These are phyloP conservation scores for Onychorhynchus coronatus DNA, from an alignment of 2,113 vertebrate species.

Conservation along the genomic window DNA sequence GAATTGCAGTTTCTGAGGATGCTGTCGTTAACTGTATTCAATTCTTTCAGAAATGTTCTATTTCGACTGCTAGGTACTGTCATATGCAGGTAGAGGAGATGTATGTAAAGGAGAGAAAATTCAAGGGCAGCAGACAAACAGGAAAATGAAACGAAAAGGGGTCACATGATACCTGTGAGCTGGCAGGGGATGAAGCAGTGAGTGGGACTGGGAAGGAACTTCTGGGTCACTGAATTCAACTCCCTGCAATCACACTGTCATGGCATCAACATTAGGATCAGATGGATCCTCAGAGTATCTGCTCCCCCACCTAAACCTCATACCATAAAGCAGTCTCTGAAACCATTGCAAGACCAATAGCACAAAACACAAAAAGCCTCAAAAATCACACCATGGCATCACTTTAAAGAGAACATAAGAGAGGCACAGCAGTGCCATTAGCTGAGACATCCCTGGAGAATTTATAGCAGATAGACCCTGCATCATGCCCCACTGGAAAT, in stretches of 20 bases:
- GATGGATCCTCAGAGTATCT: neutral
- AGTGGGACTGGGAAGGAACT: neutral
- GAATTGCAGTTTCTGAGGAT: neutral
- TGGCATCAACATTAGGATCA: accelerated
- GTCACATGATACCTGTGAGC: neutral
- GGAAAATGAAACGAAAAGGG: neutral
- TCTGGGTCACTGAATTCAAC: neutral
- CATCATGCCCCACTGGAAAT: neutral
- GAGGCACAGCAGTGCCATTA: neutral
- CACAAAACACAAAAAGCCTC: neutral
- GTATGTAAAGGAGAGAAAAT: neutral
- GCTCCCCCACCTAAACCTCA: neutral
- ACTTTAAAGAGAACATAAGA: neutral
- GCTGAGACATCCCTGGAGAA: neutral
- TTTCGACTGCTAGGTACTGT: neutral
- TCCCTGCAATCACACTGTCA: neutral
- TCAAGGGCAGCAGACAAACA: neutral
- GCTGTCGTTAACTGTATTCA: accelerated
- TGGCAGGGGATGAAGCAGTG: accelerated
- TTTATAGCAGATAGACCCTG: constrained; percentile 7
- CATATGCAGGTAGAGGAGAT: neutral
- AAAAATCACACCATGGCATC: neutral
- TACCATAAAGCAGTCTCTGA: neutral
- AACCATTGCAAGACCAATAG: neutral
- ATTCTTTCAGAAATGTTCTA: neutral